These are phyloP conservation scores for Choreutis nemorana DNA, from an alignment of 2,888 invertebrate genomes.

Conservation along the genomic window DNA sequence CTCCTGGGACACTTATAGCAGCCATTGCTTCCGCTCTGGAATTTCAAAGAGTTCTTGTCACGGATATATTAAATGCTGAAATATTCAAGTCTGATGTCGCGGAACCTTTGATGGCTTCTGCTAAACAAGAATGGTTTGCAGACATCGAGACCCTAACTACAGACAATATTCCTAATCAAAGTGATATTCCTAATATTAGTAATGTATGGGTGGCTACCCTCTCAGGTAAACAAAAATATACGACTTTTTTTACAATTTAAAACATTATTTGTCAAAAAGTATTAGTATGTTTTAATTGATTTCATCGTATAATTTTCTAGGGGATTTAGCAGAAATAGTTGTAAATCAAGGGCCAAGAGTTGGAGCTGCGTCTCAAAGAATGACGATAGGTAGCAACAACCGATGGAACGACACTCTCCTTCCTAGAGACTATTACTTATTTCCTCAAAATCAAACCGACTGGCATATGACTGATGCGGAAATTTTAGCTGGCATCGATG, in stretches of 20 bases:
- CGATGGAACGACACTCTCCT: conserved; percentile 72
- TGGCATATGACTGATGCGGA: conserved; percentile 76
- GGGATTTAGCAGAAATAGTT: conserved; percentile 73
- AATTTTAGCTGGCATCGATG: conserved; percentile 73
- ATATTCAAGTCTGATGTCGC: conserved; percentile 44
- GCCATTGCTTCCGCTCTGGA: conserved; percentile 70
- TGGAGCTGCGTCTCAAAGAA: conserved; percentile 32
- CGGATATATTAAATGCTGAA: conserved; percentile 48
- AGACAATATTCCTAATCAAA: conserved; percentile 15
- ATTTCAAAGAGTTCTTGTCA: conserved; percentile 58
- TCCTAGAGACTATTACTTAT: conserved; percentile 65
- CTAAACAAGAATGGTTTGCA: conserved; percentile 42
- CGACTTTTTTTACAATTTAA: neutral
- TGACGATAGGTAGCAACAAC: conserved; percentile 63
- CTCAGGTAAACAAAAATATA: conserved; percentile 40
- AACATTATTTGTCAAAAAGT: neutral
- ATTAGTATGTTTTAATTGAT: neutral
- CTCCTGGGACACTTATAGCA: conserved; percentile 66
- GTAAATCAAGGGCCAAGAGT: conserved; percentile 69
- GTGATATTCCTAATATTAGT: conserved; percentile 39
- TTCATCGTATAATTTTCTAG: conserved; percentile 26
- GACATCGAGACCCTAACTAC: conserved; percentile 33
- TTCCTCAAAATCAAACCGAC: conserved; percentile 45
- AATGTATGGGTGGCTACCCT: conserved; percentile 70
- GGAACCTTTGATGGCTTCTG: conserved; percentile 36